Percentiles rank a stretch among this genome's conserved stretches.
Conservation (phyloP, 2,797 vertebrate genomes). For the Sylvia borin region DNA sequence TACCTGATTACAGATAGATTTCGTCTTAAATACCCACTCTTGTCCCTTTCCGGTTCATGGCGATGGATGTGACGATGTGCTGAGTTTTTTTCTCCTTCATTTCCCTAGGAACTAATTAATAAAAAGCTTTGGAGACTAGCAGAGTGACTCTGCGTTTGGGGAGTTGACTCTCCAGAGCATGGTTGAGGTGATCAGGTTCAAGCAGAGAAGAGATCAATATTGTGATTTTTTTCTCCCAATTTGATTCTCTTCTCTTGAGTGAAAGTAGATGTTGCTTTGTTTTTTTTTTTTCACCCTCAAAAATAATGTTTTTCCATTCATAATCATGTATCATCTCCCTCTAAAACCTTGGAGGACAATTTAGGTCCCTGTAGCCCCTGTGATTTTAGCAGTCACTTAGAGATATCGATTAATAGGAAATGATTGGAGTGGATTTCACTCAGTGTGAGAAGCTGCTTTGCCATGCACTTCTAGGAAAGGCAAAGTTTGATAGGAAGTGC, state of each 20-base stretch:
- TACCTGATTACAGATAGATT: not conserved
- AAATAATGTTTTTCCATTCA: not conserved
- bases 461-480: not conserved
- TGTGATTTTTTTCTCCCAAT: not conserved
- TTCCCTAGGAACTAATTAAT: not conserved
- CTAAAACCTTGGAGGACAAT: not conserved
- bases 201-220: not conserved
- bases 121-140: not conserved
- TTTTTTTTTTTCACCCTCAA: not conserved
- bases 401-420: not conserved
- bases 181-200: fast-evolving
- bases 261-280: not conserved
- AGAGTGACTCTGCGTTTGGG: not conserved
- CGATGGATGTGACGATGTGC: not conserved
- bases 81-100: not conserved
- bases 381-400: not conserved
- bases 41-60: not conserved
- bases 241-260: not conserved
- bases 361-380: not conserved
- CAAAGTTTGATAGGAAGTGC: not conserved
- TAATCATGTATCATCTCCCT: not conserved
- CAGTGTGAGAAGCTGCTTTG: not conserved
- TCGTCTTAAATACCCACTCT: not conserved
- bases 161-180: fast-evolving
- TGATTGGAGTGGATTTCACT: not conserved